Base-by-base conservation (phyloP, 2,113 vertebrate species). In the Dasyurus viverrinus region DNA sequence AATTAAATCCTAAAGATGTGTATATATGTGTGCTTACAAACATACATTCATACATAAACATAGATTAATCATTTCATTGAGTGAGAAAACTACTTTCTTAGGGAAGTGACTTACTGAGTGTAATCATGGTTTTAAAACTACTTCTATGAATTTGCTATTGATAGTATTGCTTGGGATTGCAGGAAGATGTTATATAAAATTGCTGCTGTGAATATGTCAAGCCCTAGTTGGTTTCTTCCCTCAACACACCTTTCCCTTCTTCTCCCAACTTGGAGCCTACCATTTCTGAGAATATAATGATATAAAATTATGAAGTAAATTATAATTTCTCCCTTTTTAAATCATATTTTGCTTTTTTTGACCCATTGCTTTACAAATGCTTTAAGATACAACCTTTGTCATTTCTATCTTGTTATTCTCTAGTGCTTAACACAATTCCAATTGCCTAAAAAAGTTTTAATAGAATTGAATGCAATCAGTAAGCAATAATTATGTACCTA, bases 21-120 rank as follows among this genome's bases (percentile, higher is more conserved):
- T 30, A 10, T 57, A 10, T 57, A 2, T 30, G 27, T 60, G 27
- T 60, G 8, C 27, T 2, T 10, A 26, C 25, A 55, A 4, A 55
- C 24, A 30, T 10, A 30, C 60, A 76, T 19, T 1, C 14, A 76
- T 53, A 90, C 68, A 92, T 93, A 93, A 93, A 95, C 92, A 97
- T 93, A 92, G 97, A 95, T 95, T 93, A 95, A 96, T 97, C 93
- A 97, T 94, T 95, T 93, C 89, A 97, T 76, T 94, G 94, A 94
- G 95, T 97, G 95, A 97, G 91, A 98, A 98, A 95, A 93, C 89
- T 93, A 55, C 96, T 97, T 53, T 93, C 84, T 96, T 52, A 24
- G 53, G 90, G 50, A 53, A 46, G 23, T 92, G 91, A 91, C 97
- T 95, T 95, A 19, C 47, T 96, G 97, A 97, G 46, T 47, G 46